Base-by-base conservation (phyloP, 30 jellyfish, hydroid and myxozoan species). In the Haliclystus octoradiatus region DNA sequence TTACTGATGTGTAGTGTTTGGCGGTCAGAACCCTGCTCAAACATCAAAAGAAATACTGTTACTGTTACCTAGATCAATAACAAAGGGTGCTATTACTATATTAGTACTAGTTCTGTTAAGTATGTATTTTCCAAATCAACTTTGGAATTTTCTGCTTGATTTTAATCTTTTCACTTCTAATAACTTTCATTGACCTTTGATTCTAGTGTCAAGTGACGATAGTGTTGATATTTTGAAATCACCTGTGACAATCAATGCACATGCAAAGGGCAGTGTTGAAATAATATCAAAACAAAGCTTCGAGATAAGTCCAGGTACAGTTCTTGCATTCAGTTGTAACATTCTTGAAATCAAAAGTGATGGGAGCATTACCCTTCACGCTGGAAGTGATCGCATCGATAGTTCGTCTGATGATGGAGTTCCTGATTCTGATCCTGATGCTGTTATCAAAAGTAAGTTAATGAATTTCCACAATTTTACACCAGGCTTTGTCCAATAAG, bases 241-340 rank as follows among this genome's bases (percentile, higher is more conserved):
- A 33, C 15, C 46, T 0, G 26, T 14, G 32, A 23, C 84, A 22
- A 50, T 33, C 26, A 69, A 79, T 31, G 84, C 71, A 22, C 93
- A 79, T 57, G 49, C 52, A 74, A 31, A 62, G 46, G 93, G 76
- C 24, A 79, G 64, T 19, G 73, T 65, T 13, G 93, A 88, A 29
- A 34, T 62, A 31, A 75, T 40, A 26, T 14, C 65, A 5, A 80
- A 76, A 24, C 81, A 74, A 26, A 62, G 93, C 12, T 88, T 57
- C 72, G 72, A 74, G 26, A 76, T 88, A 13, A 94, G 94, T 5
- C 76, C 93, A n/a, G 83, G 76, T 52, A 88, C 97, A 2, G 91
- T 88, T 29, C 85, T 88, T 50, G 94, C 94, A 25, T 88, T 66
- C 62, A 74, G 94, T 66, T 88, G 97, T 81, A 88, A 79, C 29